Conservation (phyloP, 2,113 vertebrate genomes). For the Proterorhinus semilunaris region DNA sequence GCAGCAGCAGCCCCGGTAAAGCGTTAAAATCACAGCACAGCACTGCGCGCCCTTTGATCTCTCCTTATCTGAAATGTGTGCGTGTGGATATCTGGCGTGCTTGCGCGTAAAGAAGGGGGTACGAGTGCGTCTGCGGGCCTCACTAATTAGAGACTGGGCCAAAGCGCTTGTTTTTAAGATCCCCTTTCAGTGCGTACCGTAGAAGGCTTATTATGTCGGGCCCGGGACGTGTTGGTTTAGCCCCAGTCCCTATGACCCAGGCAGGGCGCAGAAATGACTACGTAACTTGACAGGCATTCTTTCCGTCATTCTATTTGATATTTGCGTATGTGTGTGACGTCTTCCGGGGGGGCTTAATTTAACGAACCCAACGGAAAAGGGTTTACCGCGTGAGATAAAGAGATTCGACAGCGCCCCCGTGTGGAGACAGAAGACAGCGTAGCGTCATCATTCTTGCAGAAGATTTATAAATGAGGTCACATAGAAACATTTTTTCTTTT, state of each 20-base stretch:
- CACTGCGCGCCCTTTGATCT: constrained; percentile 59
- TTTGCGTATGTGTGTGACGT: too few relatives aligned
- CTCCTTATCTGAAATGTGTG: constrained; percentile 40
- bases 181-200: constrained; percentile 65
- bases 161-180: constrained; percentile 74
- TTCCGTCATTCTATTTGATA: too few relatives aligned
- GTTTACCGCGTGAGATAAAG: neutral
- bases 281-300: too few relatives aligned
- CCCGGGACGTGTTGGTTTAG: constrained; percentile 55
- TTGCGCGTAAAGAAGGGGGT: constrained; percentile 27
- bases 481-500: constrained; percentile 22
- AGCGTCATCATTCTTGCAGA: constrained; percentile 27
- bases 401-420: constrained; percentile 44
- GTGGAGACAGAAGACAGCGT: constrained; percentile 25
- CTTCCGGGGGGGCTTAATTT: too few relatives aligned
- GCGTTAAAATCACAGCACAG: constrained; percentile 36
- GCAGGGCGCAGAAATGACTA: too few relatives aligned
- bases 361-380: too few relatives aligned
- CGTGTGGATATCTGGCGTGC: constrained; percentile 34
- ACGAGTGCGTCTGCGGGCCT: constrained; percentile 63
- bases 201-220: constrained; percentile 67
- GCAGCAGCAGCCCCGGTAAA: constrained; percentile 27
- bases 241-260: constrained; percentile 32
- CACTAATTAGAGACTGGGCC: constrained; percentile 74
- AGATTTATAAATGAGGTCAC: constrained; percentile 59